phyloP scores from a whole-genome alignment of 2,888 invertebrate species.

The Chalcis sispes region DNA sequence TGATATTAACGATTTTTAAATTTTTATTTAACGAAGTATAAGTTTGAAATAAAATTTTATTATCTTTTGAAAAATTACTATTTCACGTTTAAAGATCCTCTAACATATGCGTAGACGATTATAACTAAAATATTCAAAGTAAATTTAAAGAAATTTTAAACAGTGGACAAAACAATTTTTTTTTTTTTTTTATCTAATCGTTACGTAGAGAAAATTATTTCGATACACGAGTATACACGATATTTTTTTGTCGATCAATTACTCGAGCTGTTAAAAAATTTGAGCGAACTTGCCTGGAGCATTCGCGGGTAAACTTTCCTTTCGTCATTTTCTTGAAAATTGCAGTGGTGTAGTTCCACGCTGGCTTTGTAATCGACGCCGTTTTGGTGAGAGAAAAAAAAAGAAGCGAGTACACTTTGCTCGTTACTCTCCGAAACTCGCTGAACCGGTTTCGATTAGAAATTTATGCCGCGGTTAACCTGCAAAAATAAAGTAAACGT shows the following conservation, averaged over 20 bases:
- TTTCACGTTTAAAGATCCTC: too few species aligned
- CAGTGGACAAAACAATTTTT: too few species aligned
- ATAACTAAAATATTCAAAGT: too few species aligned
- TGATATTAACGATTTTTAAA: too few species aligned
- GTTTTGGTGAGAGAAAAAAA: constrained; percentile 17
- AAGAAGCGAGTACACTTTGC: neutral
- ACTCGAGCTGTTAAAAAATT: too few species aligned
- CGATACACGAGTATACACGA: neutral
- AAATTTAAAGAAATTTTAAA: neutral
- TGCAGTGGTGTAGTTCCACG: neutral
- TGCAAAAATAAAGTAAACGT: constrained; percentile 10
- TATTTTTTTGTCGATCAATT: too few species aligned
- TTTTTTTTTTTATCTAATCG: constrained; percentile 3
- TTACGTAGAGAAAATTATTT: neutral
- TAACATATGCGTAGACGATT: too few species aligned
- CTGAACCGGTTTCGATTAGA: constrained; percentile 43
- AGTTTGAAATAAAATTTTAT: too few species aligned
- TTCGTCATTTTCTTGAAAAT: constrained; percentile 51
- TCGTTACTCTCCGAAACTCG: constrained; percentile 5
- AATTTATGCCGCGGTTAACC: constrained; percentile 18
- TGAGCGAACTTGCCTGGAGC: constrained; percentile 47
- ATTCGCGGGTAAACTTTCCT: constrained; percentile 45
- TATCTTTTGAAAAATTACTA: too few species aligned
- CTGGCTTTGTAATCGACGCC: constrained; percentile 9
- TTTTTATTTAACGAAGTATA: too few species aligned